Conservation (phyloP, 2,113 vertebrate genomes). For the Solea senegalensis region DNA sequence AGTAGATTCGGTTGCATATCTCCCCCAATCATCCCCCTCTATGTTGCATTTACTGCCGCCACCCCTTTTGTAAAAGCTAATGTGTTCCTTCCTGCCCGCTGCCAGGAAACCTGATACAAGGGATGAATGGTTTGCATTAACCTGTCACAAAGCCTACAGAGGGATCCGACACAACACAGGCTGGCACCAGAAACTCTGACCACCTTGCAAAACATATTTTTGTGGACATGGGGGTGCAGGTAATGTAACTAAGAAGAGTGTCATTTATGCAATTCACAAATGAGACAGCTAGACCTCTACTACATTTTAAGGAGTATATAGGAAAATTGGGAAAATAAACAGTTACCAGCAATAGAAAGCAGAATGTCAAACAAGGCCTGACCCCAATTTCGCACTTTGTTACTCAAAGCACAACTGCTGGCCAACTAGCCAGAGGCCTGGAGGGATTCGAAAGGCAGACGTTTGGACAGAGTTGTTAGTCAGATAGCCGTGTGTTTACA, state of each 20-base stretch:
- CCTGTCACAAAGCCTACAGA: constrained; percentile 29
- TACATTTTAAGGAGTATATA: constrained; percentile 49
- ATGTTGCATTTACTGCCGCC: constrained; percentile 41
- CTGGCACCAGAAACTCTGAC: constrained; percentile 30
- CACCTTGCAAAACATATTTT: constrained; percentile 53
- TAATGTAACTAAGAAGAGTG: constrained; percentile 58
- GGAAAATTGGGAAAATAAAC: constrained; percentile 52
- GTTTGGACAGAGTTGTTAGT: constrained; percentile 49
- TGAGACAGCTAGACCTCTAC: constrained; percentile 20
- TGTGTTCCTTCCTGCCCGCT: constrained; percentile 68
- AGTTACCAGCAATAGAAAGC: constrained; percentile 24
- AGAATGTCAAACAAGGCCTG: constrained; percentile 53
- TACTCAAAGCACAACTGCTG: constrained; percentile 32
- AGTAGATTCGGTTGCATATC: constrained; percentile 51
- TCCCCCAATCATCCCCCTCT: constrained; percentile 25
- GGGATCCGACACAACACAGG: constrained; percentile 54
- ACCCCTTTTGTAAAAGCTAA: constrained; percentile 64
- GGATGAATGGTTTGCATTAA: constrained; percentile 60
- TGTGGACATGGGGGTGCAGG: constrained; percentile 9
- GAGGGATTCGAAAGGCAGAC: constrained; percentile 31
- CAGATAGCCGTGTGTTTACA: constrained; percentile 60
- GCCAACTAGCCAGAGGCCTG: constrained; percentile 6
- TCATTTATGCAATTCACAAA: constrained; percentile 68
- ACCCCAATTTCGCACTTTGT: constrained; percentile 43
- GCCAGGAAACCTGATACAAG: constrained; percentile 49